These are phyloP conservation scores for Sterna hirundo DNA, from an alignment of 2,113 vertebrate genomes.

Conservation along the genomic window DNA sequence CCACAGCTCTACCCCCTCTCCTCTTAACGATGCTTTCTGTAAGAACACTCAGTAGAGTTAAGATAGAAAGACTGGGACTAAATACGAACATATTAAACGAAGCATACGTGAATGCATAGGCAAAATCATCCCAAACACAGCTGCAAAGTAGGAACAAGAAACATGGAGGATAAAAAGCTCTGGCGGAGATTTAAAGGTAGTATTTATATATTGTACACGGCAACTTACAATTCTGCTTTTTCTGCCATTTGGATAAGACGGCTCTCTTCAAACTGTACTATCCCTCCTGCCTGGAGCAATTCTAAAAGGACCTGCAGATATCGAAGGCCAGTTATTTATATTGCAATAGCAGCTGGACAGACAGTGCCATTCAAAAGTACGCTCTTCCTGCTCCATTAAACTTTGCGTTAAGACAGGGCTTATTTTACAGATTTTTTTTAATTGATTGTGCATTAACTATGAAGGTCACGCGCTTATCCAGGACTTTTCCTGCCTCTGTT, in stretches of 20 bases:
- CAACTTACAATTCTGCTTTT: constrained; percentile 94
- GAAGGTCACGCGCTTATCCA: background rate
- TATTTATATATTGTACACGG: background rate
- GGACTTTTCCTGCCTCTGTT: background rate
- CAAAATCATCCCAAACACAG: background rate
- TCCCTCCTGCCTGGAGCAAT: constrained; percentile 92
- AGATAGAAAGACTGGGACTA: background rate
- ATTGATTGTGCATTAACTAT: background rate
- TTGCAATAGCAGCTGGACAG: background rate
- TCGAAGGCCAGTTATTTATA: background rate
- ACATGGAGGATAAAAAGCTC: background rate
- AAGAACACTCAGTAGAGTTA: background rate
- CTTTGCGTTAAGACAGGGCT: background rate
- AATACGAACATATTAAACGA: background rate
- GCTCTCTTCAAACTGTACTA: constrained; percentile 93
- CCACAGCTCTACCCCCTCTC: background rate
- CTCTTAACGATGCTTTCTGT: background rate
- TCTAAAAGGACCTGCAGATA: constrained; percentile 89
- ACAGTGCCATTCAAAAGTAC: background rate
- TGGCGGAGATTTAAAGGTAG: background rate
- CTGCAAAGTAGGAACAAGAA: background rate
- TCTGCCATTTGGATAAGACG: constrained; percentile 89
- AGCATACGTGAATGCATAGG: background rate
- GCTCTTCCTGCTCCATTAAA: background rate
- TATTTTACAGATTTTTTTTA: background rate